These are phyloP conservation scores for Clitarchus hookeri DNA, from an alignment of 2,888 invertebrate genomes.

Conservation along the genomic window DNA sequence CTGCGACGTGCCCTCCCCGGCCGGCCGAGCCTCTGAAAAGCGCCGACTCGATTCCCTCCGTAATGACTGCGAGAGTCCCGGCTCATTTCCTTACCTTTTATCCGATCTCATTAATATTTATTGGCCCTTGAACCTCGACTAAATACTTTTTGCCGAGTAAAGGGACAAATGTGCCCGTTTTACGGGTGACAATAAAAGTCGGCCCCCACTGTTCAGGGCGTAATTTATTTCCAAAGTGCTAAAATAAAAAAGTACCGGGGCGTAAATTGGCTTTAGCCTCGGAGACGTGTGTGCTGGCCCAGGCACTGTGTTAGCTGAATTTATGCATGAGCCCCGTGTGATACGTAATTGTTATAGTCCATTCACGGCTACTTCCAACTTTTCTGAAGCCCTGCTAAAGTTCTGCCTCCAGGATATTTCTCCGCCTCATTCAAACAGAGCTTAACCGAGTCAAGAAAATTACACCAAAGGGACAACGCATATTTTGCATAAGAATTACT, in stretches of 20 bases:
- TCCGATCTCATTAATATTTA: constrained; percentile 8
- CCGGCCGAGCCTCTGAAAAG: background rate
- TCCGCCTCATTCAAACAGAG: too few relatives aligned
- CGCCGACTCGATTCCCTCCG: background rate
- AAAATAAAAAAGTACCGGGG: background rate
- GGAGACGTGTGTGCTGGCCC: background rate
- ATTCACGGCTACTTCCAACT: too few relatives aligned
- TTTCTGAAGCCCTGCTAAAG: too few relatives aligned
- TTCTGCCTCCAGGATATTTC: too few relatives aligned
- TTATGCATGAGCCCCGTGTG: background rate
- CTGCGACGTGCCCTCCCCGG: background rate
- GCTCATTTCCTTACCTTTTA: background rate
- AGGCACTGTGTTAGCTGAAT: background rate
- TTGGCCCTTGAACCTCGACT: background rate
- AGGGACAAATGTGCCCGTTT: constrained; percentile 3
- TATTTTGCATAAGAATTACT: too few relatives aligned
- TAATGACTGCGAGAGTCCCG: background rate
- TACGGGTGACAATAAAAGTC: background rate
- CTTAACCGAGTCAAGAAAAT: too few relatives aligned
- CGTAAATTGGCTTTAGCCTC: background rate
- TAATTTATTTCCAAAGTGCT: constrained; percentile 2
- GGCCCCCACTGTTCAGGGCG: background rate
- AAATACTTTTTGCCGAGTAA: background rate
- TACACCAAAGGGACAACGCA: too few relatives aligned
- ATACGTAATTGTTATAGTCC: background rate